Base-by-base conservation (phyloP, 2,797 vertebrate species). In the Sternarchorhynchus goeldii region DNA sequence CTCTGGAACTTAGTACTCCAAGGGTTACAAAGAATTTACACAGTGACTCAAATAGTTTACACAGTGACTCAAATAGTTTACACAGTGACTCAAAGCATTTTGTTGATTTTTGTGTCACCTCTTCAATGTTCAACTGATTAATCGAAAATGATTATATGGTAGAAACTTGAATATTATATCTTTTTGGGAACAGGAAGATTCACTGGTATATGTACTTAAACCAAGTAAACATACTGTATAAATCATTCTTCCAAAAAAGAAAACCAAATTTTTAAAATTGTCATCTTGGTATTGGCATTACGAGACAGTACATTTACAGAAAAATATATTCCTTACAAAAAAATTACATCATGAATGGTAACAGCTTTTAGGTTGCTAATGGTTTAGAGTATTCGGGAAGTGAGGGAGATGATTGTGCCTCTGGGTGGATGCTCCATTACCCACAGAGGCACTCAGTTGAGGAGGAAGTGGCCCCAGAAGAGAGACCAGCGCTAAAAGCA, bases 401-500 rank as follows among this genome's bases (percentile, higher is more conserved):
- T 81, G 73, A 55, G 5, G 59, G n/a, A 55, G 20, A 71, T 31
- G 55, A 68, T 64, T 41, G 17, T 5, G 57, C 14, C 36, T 62
- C 66, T 67, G 8, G 25, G 17, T 20, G 4, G 36, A 32, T 20
- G 62, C 31, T 41, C 5, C 60, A 17, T 58, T 25, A 20, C 41
- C 41, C 16, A 18, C 68, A 56, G 57, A 75, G 72, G 65, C 32
- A 68, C 41, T 55, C 57, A 50, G 4, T 50, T 68, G 57, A 41
- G 21, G 8, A 36, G 55, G 32, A 66, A 29, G 56, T 32, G 36
- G 64, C 29, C 73, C 57, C 25, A 55, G 34, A 76, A 69, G 36
- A 64, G 68, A 70, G 29, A 58, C 12, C 1, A 68, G 31, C 70
- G 39, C 67, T 78, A 62, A 81, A 73, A 78, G 45, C 74, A 1